Base-by-base conservation (phyloP, 2,888 invertebrate species). In the Andrena dorsata region DNA sequence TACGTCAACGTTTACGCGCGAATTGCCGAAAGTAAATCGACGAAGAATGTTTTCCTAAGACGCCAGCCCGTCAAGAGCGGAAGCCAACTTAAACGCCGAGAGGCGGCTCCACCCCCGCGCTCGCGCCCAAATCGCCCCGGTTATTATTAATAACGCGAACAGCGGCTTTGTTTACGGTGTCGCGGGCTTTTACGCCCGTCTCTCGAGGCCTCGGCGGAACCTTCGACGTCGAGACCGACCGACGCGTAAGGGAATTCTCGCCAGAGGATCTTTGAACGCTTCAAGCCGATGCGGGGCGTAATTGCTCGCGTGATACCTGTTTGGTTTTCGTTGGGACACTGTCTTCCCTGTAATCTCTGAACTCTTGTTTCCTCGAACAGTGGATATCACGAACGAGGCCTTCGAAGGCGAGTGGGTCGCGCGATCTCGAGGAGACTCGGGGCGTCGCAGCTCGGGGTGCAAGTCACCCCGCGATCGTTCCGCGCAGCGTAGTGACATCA, bases 11-110 rank as follows among this genome's bases (percentile, higher is more conserved):
- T 93, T 93, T 93, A 93, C 89, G 91, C 89, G 90, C 87, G 91
- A 91, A 93, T 93, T 93, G 91, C 90, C 90, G 91, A 93, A 92
- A 93, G 93, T 92, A 93, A 93, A 93, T 93, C 92, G 92, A 92
- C 89, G 90, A 87, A 91, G 92, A 93, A 93, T 93, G 92, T 93
- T 93, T 93, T 93, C 90, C 85, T 91, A 92, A 87, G 91, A 91
- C 91, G 90, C 87, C 88, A 73, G 87, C 86, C 77, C 90, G 91
- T 90, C 90, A 86, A 88, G 90, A 90, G 84, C 71, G 86, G 86
- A 88, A 89, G 92, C 92, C 91, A 92, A 92, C 90, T 92, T 86
- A 92, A 92, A 92, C 91, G 91, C 86, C 86, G 88, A 85, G 85
- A 82, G 72, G 72, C 74, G 70, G 47, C 49, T 53, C 69, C 72